phyloP scores from a whole-genome alignment of 2,797 vertebrate genomes.

The Ptychobarbus kaznakovi region DNA sequence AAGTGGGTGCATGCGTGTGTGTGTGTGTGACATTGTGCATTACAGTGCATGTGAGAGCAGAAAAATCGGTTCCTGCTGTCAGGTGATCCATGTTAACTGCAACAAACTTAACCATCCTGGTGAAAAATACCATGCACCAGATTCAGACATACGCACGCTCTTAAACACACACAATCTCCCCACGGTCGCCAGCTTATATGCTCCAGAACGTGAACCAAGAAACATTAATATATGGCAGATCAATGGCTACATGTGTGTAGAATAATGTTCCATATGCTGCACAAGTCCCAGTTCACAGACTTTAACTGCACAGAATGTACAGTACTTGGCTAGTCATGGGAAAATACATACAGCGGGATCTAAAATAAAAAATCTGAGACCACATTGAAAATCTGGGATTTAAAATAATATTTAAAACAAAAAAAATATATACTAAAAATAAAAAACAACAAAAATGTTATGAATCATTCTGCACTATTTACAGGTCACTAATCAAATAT shows the following conservation, averaged over 20 bases:
- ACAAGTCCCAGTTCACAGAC: not conserved
- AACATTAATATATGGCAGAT: constrained; percentile 3
- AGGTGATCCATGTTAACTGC: constrained; percentile 29
- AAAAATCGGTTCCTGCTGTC: constrained; percentile 44
- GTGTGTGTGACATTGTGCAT: constrained; percentile 37
- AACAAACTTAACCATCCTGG: not conserved
- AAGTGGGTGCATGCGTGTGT: not conserved
- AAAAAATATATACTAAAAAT: not conserved
- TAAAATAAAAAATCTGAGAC: not conserved
- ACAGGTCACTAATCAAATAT: constrained; percentile 3
- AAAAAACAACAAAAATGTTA: not conserved
- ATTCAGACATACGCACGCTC: not conserved
- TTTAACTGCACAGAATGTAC: not conserved
- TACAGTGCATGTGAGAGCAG: constrained; percentile 32
- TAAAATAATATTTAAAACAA: not conserved
- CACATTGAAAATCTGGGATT: not conserved
- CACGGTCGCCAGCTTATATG: not conserved
- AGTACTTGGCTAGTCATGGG: not conserved
- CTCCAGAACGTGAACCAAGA: not conserved
- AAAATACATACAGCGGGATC: not conserved
- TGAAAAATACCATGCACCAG: constrained; percentile 27
- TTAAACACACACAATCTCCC: not conserved
- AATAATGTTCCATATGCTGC: not conserved
- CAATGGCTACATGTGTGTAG: not conserved
- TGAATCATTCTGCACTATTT: not conserved